Evolutionary conservation across 64 coral and sea anemone species (phyloP), one percentile per base, ranked within the genome.

Genomic region (Montipora sp.): DNA sequence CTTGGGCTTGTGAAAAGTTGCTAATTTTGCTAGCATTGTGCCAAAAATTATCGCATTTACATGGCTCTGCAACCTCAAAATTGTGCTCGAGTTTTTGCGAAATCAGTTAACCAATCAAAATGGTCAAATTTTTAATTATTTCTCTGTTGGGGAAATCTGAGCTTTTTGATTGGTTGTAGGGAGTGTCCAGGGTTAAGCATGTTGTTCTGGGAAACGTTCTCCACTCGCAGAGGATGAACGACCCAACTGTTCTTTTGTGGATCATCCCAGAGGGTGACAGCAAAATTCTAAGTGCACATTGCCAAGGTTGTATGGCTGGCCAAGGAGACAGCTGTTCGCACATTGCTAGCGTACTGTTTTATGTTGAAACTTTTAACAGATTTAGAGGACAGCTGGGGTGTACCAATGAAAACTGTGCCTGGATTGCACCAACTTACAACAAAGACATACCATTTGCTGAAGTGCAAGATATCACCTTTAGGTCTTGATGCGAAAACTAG

Each of bases 281-380:
- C 57, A 80, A 46, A 8, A 57, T 80, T 80, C 58, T 80, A 59
- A 51, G 49, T 50, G 77, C 77, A 78, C 77, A 78, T 53, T 78
- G 47, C 77, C 77, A 46, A 11, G 77, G 77, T 50, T 50, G 77
- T 78, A 78, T 51, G 15, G 77, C 47, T 78, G 77, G 77, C 46
- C 45, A 78, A 78, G 77, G 46, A 16, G 77, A 78, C 48, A 78
- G 46, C 77, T 70, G 66, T 16, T 70, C 66, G 1, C 13, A 70
- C 13, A 70, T 70, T 70, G 66, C 66, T 70, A 70, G 66, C 66
- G 19, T 70, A 11, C 66, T 78, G 18, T 78, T 78, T 50, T 78
- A 78, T 16, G 23, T 83, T 83, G 80, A 83, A 83, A 68, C 57
- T 36, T 83, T 83, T 68, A 67, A 60, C 80, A 83, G 80, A 83